These are phyloP conservation scores for Mactromeris polynyma DNA, from an alignment of 2,888 invertebrate genomes.

Conservation along the genomic window DNA sequence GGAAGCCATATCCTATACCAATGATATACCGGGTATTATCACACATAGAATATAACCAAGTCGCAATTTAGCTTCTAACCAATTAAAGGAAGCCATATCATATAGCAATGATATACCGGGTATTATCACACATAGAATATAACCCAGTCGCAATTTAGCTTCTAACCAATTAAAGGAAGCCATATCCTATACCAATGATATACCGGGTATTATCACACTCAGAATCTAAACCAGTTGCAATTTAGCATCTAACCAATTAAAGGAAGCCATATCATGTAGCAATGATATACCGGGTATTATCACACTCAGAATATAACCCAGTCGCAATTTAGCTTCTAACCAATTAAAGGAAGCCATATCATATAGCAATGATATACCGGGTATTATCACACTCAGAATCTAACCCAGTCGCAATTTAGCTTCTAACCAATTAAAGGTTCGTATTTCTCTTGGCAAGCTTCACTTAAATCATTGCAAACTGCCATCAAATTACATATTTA, in stretches of 20 bases:
- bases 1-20: no score
- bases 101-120: neutral
- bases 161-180: neutral
- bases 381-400: neutral
- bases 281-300: neutral
- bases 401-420: neutral
- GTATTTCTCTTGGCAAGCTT: neutral
- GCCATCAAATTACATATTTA: neutral
- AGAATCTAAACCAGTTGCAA: neutral
- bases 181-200: neutral
- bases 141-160: neutral
- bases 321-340: neutral
- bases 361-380: neutral
- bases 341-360: neutral
- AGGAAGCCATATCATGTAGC: neutral
- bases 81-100: neutral
- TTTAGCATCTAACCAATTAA: neutral
- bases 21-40: no score
- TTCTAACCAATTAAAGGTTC: constrained; percentile 1
- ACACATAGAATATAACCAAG: no score
- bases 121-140: neutral
- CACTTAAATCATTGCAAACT: neutral
- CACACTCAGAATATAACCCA: neutral
- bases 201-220: neutral
- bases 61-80: no score